These are phyloP conservation scores for Anadara kagoshimensis DNA, from an alignment of 1,140 invertebrate species.

Conservation along the genomic window DNA sequence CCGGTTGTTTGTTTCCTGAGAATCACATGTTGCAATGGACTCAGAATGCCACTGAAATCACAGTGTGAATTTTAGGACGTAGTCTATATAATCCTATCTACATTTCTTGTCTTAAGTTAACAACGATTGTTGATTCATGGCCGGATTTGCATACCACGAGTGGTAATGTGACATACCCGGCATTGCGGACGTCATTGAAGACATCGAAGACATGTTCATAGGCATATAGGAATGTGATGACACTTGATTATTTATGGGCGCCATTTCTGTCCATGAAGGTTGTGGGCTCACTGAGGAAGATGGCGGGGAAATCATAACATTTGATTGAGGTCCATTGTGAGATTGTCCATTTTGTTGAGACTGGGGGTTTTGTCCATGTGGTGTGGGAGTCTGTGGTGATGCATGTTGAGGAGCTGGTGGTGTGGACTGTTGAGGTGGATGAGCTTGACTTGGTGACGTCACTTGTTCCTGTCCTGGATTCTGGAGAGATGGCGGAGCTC, in stretches of 20 bases:
- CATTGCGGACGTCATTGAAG: constrained; percentile 42
- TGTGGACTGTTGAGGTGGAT: constrained; percentile 50
- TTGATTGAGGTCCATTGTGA: constrained; percentile 38
- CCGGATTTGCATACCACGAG: constrained; percentile 62
- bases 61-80: no score
- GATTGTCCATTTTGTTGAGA: constrained; percentile 45
- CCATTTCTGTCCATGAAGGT: constrained; percentile 14
- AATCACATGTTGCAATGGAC: no score
- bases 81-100: no score
- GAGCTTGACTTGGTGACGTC: constrained; percentile 43
- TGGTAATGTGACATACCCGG: constrained; percentile 54
- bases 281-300: constrained; percentile 48
- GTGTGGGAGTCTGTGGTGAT: constrained; percentile 37
- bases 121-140: constrained; percentile 57
- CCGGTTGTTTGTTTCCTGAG: no score
- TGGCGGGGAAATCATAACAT: constrained; percentile 48
- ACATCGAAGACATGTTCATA: constrained; percentile 52
- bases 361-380: constrained; percentile 39
- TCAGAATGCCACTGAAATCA: no score
- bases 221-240: constrained; percentile 32
- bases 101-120: constrained; percentile 45
- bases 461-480: constrained; percentile 39
- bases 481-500: constrained; percentile 57
- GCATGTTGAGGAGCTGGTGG: constrained; percentile 33
- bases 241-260: constrained; percentile 20